Conservation (phyloP, 1,140 invertebrate genomes). For the Cydia pomonella region DNA sequence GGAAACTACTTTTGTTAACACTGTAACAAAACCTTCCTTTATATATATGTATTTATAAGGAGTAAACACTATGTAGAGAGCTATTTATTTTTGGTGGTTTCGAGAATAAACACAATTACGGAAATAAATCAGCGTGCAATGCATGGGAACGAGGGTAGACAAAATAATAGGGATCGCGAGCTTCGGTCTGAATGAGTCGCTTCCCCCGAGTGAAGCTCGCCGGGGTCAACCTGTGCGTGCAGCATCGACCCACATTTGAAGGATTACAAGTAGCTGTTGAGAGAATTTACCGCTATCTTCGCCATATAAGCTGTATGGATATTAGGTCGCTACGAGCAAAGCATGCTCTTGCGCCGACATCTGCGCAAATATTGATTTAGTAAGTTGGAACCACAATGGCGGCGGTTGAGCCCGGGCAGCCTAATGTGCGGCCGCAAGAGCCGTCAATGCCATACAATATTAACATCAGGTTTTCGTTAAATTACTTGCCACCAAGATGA, state of each 20-base stretch:
- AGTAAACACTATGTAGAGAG: too few species aligned
- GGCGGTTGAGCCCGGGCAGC: conserved; percentile 55
- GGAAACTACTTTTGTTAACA: too few species aligned
- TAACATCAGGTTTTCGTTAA: conserved; percentile 52
- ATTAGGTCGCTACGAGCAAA: conserved; percentile 78
- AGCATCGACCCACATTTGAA: conserved; percentile 76
- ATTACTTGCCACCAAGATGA: conserved; percentile 41
- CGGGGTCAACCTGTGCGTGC: conserved; percentile 75
- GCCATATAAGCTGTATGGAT: conserved; percentile 80
- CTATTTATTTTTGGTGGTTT: too few species aligned
- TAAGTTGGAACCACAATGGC: conserved; percentile 72
- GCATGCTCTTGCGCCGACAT: conserved; percentile 77
- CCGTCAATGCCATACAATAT: conserved; percentile 43
- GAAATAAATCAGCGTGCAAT: background rate
- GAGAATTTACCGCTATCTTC: conserved; percentile 80
- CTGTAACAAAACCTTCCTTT: too few species aligned
- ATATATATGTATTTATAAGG: too few species aligned
- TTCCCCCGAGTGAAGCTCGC: conserved; percentile 57
- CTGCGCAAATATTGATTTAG: conserved; percentile 80
- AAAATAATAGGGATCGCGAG: conserved; percentile 45
- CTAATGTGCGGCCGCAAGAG: conserved; percentile 36
- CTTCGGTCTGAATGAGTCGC: conserved; percentile 62
- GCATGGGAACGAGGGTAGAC: conserved; percentile 28
- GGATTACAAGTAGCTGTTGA: conserved; percentile 78
- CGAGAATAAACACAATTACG: background rate